Base-by-base conservation (phyloP, 2,113 vertebrate genomes). In the Scalopus aquaticus region DNA sequence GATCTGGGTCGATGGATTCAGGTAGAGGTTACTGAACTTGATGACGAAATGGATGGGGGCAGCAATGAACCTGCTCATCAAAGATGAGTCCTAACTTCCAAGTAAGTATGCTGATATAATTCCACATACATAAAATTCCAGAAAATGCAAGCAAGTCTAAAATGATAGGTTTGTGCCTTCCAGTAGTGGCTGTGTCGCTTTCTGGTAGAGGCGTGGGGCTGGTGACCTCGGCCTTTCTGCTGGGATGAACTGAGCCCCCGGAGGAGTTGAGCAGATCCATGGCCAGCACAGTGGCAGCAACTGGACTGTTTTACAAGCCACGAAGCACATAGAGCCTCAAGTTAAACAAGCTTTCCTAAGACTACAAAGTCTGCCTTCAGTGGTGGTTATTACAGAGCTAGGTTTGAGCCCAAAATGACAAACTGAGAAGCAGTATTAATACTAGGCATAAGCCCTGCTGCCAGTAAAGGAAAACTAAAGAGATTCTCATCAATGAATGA, bases 291-390 rank as follows among this genome's bases (percentile, higher is more conserved):
- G n/a, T n/a, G n/a, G n/a, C n/a, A 54, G 28, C 42, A 54, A 35
- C 19, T 65, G 46, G 17, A 9, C 35, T n/a, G 35, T 98, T 8
- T 82, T 99, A 74, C 97, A 99, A 97, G 98, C 98, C 76, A 94
- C 99, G 97, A 99, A 98, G 97, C 98, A 99, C 62, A 97, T 46
- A 10, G 10, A 46, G 10, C 44, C 44, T 46, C 44, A 46, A 46
- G 44, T 46, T 7, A 46, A 46, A 46, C 44, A 46, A 46, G 44
- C 10, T 46, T 46, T 46, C 51, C 44, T 46, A 10, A 46, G 44
- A 7, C 44, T 46, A 46, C 44, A 46, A n/a, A n/a, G n/a, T n/a
- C n/a, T n/a, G n/a, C n/a, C n/a, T n/a, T n/a, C n/a, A n/a, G n/a
- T n/a, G n/a, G n/a, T n/a, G n/a, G n/a, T n/a, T n/a, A n/a, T n/a